Evolutionary conservation across 37 sponge, comb jelly and placozoan genomes (phyloP).

Genomic region (Cliona cf. orientalis): DNA sequence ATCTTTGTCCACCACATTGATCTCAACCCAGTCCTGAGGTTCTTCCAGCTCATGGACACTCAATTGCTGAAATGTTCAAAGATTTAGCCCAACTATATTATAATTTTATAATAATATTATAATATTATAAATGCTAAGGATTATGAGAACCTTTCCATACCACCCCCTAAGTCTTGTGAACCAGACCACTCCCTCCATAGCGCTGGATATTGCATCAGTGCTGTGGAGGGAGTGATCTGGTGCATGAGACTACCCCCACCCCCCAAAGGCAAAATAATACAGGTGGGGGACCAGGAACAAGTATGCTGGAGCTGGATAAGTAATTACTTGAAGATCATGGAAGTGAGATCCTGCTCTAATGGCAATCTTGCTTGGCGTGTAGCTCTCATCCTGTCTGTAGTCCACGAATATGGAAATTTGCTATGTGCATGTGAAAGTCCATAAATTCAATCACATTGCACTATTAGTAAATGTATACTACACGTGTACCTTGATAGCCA

Average conservation of each 20-base stretch:
- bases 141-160: neutral
- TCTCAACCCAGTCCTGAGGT: conserved; percentile 87
- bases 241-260: neutral
- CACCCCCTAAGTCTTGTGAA: neutral
- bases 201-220: too few relatives aligned
- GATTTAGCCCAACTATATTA: neutral
- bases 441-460: neutral
- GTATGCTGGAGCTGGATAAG: neutral
- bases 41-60: conserved; percentile 74
- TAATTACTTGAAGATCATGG: conserved; percentile 76
- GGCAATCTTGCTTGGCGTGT: conserved; percentile 93
- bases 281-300: neutral
- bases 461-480: neutral
- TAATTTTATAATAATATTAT: neutral
- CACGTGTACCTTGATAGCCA: conserved; percentile 54
- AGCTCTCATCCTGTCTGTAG: conserved; percentile 93
- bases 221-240: too few relatives aligned
- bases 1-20: conserved; percentile 54
- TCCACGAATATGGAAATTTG: conserved; percentile 74
- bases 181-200: too few relatives aligned
- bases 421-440: conserved; percentile 3
- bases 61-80: conserved; percentile 52
- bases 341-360: conserved; percentile 76
- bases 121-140: neutral
- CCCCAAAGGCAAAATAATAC: too few relatives aligned